Percentiles rank a stretch among this genome's conserved stretches.
These are phyloP conservation scores for Tachycineta bicolor DNA, from an alignment of 2,113 vertebrate genomes.

Conservation along the genomic window DNA sequence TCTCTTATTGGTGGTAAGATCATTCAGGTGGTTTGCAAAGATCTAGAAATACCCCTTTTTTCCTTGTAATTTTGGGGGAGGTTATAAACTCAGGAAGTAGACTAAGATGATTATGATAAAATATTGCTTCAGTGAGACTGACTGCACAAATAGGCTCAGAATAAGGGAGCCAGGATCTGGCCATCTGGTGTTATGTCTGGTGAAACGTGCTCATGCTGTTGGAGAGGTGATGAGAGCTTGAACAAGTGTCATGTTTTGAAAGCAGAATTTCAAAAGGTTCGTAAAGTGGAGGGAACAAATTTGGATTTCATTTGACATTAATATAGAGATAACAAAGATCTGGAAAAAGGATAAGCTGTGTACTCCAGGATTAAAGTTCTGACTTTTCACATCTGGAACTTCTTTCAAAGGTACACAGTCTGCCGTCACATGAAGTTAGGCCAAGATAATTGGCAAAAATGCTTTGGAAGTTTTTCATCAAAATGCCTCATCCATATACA, in stretches of 20 bases:
- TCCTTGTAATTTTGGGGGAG: neutral
- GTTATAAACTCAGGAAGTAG: neutral
- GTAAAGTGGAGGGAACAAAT: neutral
- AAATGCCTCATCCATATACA: constrained; percentile 10
- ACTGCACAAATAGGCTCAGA: neutral
- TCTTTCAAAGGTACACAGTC: neutral
- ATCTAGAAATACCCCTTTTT: neutral
- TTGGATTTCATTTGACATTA: neutral
- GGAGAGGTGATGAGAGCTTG: neutral
- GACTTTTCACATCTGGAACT: neutral
- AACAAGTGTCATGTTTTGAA: neutral
- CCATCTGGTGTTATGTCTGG: neutral
- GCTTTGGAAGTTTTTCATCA: constrained; percentile 14
- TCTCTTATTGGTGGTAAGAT: neutral
- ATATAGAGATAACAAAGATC: neutral
- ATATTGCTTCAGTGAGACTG: neutral
- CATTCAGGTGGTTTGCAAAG: neutral
- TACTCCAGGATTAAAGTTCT: neutral
- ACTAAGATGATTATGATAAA: neutral
- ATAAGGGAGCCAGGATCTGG: neutral
- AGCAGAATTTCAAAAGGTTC: neutral
- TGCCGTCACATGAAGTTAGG: neutral
- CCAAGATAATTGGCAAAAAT: neutral
- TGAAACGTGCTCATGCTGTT: neutral
- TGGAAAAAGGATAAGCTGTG: neutral